Conservation (phyloP, 2,888 invertebrate genomes). For the Phortica okadai region DNA sequence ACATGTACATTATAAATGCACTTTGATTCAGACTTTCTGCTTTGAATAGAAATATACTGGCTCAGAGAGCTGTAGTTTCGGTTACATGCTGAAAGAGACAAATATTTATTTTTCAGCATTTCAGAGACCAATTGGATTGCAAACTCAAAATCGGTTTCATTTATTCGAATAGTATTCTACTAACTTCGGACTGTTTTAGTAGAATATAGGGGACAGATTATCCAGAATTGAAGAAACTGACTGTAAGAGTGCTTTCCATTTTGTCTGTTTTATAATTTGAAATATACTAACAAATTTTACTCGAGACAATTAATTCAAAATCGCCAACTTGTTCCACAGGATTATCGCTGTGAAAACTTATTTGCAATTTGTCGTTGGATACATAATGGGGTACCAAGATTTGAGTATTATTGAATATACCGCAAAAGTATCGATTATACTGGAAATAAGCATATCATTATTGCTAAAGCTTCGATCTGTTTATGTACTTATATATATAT, state of each 20-base stretch:
- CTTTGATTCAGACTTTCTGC: slow-evolving; percentile 26
- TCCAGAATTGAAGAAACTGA: background rate
- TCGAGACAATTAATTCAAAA: slow-evolving; percentile 71
- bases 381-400: slow-evolving; percentile 4
- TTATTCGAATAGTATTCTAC: no score
- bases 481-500: no score
- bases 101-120: background rate
- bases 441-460: slow-evolving; percentile 4
- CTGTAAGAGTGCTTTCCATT: background rate
- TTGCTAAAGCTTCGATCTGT: background rate
- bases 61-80: slow-evolving; percentile 81
- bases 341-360: slow-evolving; percentile 64
- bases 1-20: slow-evolving; percentile 84
- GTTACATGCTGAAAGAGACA: slow-evolving; percentile 63
- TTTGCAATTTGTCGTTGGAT: slow-evolving; percentile 32
- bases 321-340: slow-evolving; percentile 50
- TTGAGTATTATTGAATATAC: slow-evolving; percentile 47
- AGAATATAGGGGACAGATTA: no score
- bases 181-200: no score
- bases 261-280: background rate
- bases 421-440: slow-evolving; percentile 48
- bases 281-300: slow-evolving; percentile 77
- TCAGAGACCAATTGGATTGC: background rate
- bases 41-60: slow-evolving; percentile 75
- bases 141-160: background rate